Percentiles rank a stretch among this genome's conserved stretches.
These are phyloP conservation scores for Enteromius fasciolatus DNA, from an alignment of 2,797 vertebrate species.

Conservation along the genomic window DNA sequence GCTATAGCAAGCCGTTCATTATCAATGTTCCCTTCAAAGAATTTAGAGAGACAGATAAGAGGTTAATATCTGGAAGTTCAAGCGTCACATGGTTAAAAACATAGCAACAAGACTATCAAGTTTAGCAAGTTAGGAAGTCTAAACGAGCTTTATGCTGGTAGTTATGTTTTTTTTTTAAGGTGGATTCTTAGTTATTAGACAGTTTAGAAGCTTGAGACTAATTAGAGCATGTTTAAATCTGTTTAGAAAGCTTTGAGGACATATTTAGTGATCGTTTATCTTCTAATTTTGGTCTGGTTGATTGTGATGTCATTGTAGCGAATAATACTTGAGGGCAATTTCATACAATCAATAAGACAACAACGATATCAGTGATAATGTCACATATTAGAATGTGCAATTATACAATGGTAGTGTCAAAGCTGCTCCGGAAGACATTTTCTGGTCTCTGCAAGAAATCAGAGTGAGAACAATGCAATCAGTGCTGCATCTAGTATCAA, in stretches of 20 bases:
- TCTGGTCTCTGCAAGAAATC: conserved; percentile 53
- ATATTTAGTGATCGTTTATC: conserved; percentile 77
- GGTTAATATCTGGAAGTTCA: conserved; percentile 87
- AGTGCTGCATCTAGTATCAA: conserved; percentile 45
- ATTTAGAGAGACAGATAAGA: conserved; percentile 97
- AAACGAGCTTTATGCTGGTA: conserved; percentile 77
- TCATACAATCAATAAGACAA: conserved; percentile 59
- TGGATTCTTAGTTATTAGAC: conserved; percentile 75
- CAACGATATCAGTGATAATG: conserved; percentile 50
- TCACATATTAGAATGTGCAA: conserved; percentile 51
- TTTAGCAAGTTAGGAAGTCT: conserved; percentile 81
- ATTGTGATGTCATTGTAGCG: conserved; percentile 59
- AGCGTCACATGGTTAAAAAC: conserved; percentile 83
- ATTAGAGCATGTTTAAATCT: conserved; percentile 82
- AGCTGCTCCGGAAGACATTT: conserved; percentile 64
- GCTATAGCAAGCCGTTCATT: conserved; percentile 99
- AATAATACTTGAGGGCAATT: conserved; percentile 62
- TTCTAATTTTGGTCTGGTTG: conserved; percentile 61
- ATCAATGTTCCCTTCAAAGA: conserved; percentile 99
- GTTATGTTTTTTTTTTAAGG: conserved; percentile 73
- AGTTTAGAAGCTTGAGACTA: conserved; percentile 73
- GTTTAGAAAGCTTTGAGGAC: conserved; percentile 78
- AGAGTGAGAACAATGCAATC: conserved; percentile 34
- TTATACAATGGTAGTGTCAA: conserved; percentile 52
- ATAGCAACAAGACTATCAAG: conserved; percentile 75